Conservation (phyloP, 2,888 invertebrate genomes). For the Brachyptera putata region DNA sequence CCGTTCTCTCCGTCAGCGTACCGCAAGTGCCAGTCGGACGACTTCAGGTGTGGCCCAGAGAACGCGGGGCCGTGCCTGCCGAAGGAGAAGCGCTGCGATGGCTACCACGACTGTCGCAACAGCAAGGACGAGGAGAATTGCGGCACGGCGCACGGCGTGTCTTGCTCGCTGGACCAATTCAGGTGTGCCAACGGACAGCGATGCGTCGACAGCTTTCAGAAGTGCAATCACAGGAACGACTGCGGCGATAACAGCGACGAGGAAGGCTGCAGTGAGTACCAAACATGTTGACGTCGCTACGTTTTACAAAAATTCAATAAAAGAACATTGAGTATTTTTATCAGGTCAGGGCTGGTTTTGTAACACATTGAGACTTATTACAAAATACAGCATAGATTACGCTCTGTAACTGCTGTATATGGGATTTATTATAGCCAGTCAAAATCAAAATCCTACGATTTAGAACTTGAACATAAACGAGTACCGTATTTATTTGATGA, state of each 20-base stretch:
- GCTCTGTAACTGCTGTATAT: no score
- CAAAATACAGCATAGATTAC: no score
- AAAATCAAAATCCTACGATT: no score
- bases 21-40: slow-evolving; percentile 79
- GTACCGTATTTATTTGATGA: no score
- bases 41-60: slow-evolving; percentile 75
- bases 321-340: not conserved
- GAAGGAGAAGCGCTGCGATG: slow-evolving; percentile 85
- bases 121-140: slow-evolving; percentile 78
- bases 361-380: no score
- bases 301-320: no score
- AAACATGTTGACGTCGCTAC: no score
- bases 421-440: no score
- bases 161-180: slow-evolving; percentile 79
- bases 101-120: slow-evolving; percentile 83
- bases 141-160: slow-evolving; percentile 44
- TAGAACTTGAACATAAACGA: no score
- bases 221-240: slow-evolving; percentile 87
- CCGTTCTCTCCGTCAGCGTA: slow-evolving; percentile 63
- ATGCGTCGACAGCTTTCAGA: slow-evolving; percentile 70
- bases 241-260: slow-evolving; percentile 91
- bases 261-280: slow-evolving; percentile 76
- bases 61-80: slow-evolving; percentile 78
- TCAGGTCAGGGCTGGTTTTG: no score
- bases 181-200: slow-evolving; percentile 74